Percentiles rank a stretch among this genome's conserved stretches.
Evolutionary conservation across 2,113 vertebrate genomes (phyloP).

Genomic region (Coptodon rendalli): DNA sequence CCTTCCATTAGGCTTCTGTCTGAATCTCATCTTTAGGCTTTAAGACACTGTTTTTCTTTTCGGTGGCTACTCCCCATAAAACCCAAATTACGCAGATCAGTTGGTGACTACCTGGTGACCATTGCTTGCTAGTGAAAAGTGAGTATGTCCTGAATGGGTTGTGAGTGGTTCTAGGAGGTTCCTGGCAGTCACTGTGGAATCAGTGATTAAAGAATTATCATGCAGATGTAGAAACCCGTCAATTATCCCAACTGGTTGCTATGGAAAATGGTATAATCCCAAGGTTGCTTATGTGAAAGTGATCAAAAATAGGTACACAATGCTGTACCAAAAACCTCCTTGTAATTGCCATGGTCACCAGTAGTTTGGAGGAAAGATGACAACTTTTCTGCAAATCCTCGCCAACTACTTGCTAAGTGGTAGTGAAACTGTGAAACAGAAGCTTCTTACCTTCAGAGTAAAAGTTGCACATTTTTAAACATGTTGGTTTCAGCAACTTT

Average conservation of each 20-base stretch:
- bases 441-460: not conserved
- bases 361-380: not conserved
- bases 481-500: not conserved
- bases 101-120: fast-evolving
- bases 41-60: not conserved
- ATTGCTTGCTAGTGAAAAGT: not conserved
- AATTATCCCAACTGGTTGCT: not conserved
- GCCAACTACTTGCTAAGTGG: not conserved
- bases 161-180: not conserved
- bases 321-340: not conserved
- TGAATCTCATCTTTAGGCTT: not conserved
- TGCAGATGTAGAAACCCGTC: not conserved
- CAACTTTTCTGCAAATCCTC: not conserved
- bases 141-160: not conserved
- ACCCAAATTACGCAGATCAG: not conserved
- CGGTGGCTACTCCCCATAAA: fast-evolving
- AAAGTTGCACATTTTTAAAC: not conserved
- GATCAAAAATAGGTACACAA: not conserved
- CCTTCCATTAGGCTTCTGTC: not conserved
- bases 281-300: not conserved
- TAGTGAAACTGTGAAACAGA: not conserved
- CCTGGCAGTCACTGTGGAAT: not conserved
- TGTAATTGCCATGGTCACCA: not conserved
- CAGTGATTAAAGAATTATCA: not conserved
- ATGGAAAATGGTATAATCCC: not conserved